These are phyloP conservation scores for Parus major DNA, from an alignment of 2,113 vertebrate species.

Conservation along the genomic window DNA sequence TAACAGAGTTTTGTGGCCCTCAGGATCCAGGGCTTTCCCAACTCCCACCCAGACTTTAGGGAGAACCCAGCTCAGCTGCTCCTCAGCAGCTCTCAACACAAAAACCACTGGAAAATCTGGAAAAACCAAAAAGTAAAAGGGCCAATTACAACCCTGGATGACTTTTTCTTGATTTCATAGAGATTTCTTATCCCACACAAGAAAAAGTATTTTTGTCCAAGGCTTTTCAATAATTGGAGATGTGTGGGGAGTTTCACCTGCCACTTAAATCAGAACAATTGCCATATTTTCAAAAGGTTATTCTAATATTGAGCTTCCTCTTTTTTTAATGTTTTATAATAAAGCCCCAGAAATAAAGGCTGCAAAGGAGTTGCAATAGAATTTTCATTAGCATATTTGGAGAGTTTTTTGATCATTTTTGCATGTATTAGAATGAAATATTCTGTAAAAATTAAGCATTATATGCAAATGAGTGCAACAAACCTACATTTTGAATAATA, in stretches of 20 bases:
- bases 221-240: slow-evolving; percentile 22
- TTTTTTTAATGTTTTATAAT: slow-evolving; percentile 67
- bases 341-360: slow-evolving; percentile 61
- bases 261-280: slow-evolving; percentile 47
- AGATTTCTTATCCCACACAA: neutral
- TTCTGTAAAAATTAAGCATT: slow-evolving; percentile 77
- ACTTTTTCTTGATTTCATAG: neutral
- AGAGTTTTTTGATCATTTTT: slow-evolving; percentile 74
- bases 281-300: slow-evolving; percentile 66
- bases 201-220: neutral
- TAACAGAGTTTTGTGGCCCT: neutral
- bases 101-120: neutral
- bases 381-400: slow-evolving; percentile 74
- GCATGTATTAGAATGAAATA: slow-evolving; percentile 74
- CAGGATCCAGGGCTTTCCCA: neutral
- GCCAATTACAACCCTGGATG: neutral
- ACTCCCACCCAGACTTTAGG: neutral
- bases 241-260: slow-evolving; percentile 1
- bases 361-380: slow-evolving; percentile 64
- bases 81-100: neutral
- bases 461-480: slow-evolving; percentile 75
- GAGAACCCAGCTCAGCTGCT: neutral
- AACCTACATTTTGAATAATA: slow-evolving; percentile 72
- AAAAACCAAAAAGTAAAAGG: neutral
- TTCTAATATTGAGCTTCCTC: slow-evolving; percentile 57